A percentile compares a stretch with the other conserved stretches of the same genome.
phyloP scores from a whole-genome alignment of 1,140 invertebrate species.

The Formica exsecta region DNA sequence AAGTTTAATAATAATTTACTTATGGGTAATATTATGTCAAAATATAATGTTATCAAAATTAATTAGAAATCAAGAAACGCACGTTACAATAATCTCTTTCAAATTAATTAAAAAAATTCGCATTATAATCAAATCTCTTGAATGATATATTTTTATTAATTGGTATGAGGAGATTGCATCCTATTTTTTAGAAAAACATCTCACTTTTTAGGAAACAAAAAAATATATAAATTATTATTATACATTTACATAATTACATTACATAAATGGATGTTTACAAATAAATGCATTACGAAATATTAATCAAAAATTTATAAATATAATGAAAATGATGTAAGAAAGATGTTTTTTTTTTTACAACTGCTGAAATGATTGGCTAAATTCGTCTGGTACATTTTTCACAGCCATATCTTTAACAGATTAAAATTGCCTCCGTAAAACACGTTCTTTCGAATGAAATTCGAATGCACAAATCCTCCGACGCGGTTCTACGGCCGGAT shows the following conservation, averaged over 20 bases:
- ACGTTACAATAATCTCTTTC: not conserved
- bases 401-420: not conserved
- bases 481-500: conserved; percentile 14
- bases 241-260: not conserved
- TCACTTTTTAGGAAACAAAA: not conserved
- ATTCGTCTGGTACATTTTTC: not conserved
- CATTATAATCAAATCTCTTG: not conserved
- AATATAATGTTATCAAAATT: not conserved
- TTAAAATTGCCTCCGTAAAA: not conserved
- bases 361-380: not conserved
- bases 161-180: not conserved
- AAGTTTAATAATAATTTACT: conserved; percentile 16
- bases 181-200: not conserved
- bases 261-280: no score
- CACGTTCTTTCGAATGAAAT: not conserved
- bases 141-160: not conserved
- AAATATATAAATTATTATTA: conserved; percentile 8
- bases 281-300: not conserved
- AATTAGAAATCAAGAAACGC: not conserved
- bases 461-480: no score
- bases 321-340: not conserved
- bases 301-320: not conserved
- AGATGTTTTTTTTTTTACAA: not conserved
- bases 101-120: not conserved
- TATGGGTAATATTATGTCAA: no score